phyloP scores from a whole-genome alignment of 2,888 invertebrate species.

The Phaonia tiefii region DNA sequence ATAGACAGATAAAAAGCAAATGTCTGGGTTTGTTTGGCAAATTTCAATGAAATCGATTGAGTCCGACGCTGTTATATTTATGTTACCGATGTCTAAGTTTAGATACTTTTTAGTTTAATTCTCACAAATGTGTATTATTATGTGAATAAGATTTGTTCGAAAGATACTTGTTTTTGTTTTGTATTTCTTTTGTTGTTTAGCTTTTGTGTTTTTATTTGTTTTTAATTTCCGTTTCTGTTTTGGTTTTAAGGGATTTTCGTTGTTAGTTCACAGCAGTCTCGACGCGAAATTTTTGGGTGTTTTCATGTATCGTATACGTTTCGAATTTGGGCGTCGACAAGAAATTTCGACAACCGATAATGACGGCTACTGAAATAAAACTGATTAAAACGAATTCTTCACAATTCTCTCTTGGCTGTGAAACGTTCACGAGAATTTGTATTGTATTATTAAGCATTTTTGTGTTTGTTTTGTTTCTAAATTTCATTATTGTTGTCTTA shows the following conservation, averaged over 20 bases:
- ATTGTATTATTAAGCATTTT: background rate
- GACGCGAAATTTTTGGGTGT: slow-evolving; percentile 1
- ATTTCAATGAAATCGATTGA: slow-evolving; percentile 10
- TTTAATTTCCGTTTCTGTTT: slow-evolving; percentile 5
- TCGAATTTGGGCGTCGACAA: slow-evolving; percentile 20
- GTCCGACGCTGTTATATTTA: background rate
- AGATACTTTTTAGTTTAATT: slow-evolving; percentile 17
- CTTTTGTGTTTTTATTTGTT: too few species aligned
- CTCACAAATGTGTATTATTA: slow-evolving; percentile 5
- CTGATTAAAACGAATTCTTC: slow-evolving; percentile 48
- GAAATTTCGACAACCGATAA: slow-evolving; percentile 59
- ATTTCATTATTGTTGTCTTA: too few species aligned
- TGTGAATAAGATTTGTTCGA: slow-evolving; percentile 14
- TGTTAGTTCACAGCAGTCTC: too few species aligned
- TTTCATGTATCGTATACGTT: slow-evolving; percentile 35
- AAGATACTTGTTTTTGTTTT: background rate
- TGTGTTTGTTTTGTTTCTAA: slow-evolving; percentile 28
- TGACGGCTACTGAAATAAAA: slow-evolving; percentile 42
- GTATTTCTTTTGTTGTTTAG: background rate
- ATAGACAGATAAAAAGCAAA: slow-evolving; percentile 1
- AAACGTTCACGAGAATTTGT: background rate
- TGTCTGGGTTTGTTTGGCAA: slow-evolving; percentile 4
- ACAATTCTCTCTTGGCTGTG: slow-evolving; percentile 16
- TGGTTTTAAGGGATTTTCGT: slow-evolving; percentile 16
- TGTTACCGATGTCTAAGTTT: background rate